A percentile compares a stretch with the other conserved stretches of the same genome.
Evolutionary conservation across 1,140 invertebrate genomes (phyloP).

Genomic region (Copidosoma floridanum): DNA sequence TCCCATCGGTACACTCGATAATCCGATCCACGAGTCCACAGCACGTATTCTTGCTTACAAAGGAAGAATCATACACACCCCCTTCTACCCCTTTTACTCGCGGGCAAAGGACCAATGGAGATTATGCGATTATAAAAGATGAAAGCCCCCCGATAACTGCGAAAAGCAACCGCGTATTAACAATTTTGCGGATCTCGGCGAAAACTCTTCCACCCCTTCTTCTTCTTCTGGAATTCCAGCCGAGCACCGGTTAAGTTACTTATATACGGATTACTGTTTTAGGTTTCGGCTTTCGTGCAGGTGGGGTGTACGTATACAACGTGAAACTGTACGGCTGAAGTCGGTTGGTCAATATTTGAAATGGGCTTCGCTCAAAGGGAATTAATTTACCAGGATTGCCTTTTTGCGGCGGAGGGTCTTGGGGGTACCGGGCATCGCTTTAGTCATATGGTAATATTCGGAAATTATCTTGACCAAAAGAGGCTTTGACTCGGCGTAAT

Average conservation of each 20-base stretch:
- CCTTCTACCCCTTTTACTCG: too few species aligned
- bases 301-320: not conserved
- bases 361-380: not conserved
- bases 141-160: conserved; percentile 48
- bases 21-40: too few species aligned
- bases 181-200: conserved; percentile 55
- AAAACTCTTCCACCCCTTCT: too few species aligned
- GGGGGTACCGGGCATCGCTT: too few species aligned
- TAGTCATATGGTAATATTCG: not conserved
- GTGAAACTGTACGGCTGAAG: too few species aligned
- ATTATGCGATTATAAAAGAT: conserved; percentile 24
- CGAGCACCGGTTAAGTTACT: conserved; percentile 11
- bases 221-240: too few species aligned
- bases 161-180: conserved; percentile 55
- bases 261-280: not conserved
- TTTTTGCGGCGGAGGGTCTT: too few species aligned
- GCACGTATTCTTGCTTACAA: conserved; percentile 57
- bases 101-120: too few species aligned
- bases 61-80: too few species aligned
- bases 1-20: too few species aligned
- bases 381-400: conserved; percentile 16
- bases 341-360: not conserved
- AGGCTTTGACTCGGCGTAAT: not conserved
- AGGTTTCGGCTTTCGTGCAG: too few species aligned
- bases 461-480: not conserved